Conservation (phyloP, 2,113 vertebrate genomes). For the Oncorhynchus gorbuscha region DNA sequence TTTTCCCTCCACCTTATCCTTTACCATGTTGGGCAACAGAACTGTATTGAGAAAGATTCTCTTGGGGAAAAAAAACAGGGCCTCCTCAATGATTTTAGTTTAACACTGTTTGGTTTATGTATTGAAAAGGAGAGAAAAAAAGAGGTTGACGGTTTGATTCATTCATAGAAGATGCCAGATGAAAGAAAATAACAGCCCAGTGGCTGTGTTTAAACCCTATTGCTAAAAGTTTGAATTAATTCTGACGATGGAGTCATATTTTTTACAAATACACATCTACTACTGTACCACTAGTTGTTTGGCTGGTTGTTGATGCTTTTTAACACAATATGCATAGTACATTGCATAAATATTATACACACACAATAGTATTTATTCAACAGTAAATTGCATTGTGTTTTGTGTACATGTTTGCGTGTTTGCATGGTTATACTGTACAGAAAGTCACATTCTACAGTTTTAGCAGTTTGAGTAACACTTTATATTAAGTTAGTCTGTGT, state of each 20-base stretch:
- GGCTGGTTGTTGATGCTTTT: neutral
- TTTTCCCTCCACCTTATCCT: neutral
- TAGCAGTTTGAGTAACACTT: neutral
- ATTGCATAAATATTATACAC: neutral
- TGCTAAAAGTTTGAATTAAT: neutral
- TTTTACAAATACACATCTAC: too few species aligned
- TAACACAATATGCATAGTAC: neutral
- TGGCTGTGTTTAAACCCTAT: neutral
- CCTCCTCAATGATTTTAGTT: neutral
- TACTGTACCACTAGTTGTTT: neutral
- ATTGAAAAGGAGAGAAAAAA: neutral
- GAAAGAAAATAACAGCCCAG: neutral
- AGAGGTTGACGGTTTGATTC: too few species aligned
- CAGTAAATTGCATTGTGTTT: neutral
- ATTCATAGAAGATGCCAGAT: neutral
- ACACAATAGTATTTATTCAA: neutral
- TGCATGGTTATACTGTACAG: neutral
- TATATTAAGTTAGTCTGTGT: neutral
- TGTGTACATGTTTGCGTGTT: slow-evolving; percentile 3
- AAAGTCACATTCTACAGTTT: neutral
- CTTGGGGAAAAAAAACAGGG: neutral
- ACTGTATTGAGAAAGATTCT: neutral
- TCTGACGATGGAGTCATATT: neutral
- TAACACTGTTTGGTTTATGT: neutral
- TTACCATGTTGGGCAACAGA: neutral